Base-by-base conservation (phyloP, 2,797 vertebrate genomes). In the Myotis vivesi region DNA sequence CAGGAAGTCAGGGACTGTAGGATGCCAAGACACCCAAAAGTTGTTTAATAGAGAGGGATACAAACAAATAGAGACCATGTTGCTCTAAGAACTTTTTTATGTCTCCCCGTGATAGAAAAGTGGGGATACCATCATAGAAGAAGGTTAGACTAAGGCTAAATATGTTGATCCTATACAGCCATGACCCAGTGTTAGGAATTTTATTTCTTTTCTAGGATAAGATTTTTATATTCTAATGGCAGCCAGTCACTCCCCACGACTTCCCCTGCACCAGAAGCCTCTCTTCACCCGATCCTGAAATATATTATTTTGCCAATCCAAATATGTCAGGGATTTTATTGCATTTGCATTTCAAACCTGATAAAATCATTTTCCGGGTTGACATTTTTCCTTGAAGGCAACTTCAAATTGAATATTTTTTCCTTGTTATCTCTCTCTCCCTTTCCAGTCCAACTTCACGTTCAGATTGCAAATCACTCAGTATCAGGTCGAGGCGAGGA, bases 361-460 rank as follows among this genome's bases (percentile, higher is more conserved):
- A 95, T 82, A 98, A 97, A 97, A 97, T 95, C 97, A 97, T 97
- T 97, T 97, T 96, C 93, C 0, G 96, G 97, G 90, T 86, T 88
- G 96, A 94, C 96, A 95, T 96, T 97, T 98, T 96, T 96, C 96
- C 96, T 98, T 97, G 95, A 97, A 98, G 96, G 96, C 95, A 98
- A 97, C 97, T 98, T 98, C 96, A 98, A 98, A 98, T 97, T 97
- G 97, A 98, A 97, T 98, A 98, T 98, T 98, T 94, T 80, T 89
- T 91, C 88, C 89, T 98, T 96, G 95, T 98, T 98, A 97, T 97
- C 95, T 98, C 96, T 88, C 68, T 95, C 97, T 96, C 92, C 96
- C 95, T 97, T 95, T 81, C 91, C 96, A 80, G 72, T 68, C 92
- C 94, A 87, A 84, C 94, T 97, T 97, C 49, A 53, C 89, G 75